Evolutionary conservation across 1,140 invertebrate genomes (phyloP), one percentile per base, ranked within the genome.

Genomic region (Sesamia nonagrioides): DNA sequence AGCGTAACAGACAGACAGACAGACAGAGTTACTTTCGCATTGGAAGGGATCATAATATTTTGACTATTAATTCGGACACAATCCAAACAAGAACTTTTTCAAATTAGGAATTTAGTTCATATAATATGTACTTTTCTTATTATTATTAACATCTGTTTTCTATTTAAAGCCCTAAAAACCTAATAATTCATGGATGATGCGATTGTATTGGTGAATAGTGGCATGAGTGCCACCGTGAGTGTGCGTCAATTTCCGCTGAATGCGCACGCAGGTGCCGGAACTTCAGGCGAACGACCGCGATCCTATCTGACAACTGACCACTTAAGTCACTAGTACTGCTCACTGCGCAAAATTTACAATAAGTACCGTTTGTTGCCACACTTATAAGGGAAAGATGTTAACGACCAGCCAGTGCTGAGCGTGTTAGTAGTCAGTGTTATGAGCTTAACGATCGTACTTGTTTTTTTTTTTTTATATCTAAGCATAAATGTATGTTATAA

Each of bases 231-330:
- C 72, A 74, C 27, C 71, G 45, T 73, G 54, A 42, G 37, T 48
- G 68, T 68, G 60, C 79, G 80, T 74, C 81, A 84, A 84, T 82
- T 80, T 84, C 84, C 83, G 80, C 76, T 54, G 71, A 75, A 60
- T 63, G 50, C 18, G 15, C 80, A 81, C 18, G 15, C 80, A 81
- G 82, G 48, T 80, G 80, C 82, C 83, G 84, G 85, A 88, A 86
- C 80, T 66, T 58, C 54, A 37, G 86, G 85, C 83, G 80, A 86
- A 88, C 86, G 86, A 88, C 85, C 86, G 79, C 77, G 45, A 71
- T 74, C 74, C 71, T 69, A 63, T 81, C 72, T 79, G 56, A 72
- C 71, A 61, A 66, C 60, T 33, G 71, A 21, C 61, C 69, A 78
- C 80, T 77, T 77, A 72, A 73, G 66, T 27, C 27, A 27, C 27